phyloP scores from a whole-genome alignment of 2,113 vertebrate genomes.

The Dromaius novaehollandiae region DNA sequence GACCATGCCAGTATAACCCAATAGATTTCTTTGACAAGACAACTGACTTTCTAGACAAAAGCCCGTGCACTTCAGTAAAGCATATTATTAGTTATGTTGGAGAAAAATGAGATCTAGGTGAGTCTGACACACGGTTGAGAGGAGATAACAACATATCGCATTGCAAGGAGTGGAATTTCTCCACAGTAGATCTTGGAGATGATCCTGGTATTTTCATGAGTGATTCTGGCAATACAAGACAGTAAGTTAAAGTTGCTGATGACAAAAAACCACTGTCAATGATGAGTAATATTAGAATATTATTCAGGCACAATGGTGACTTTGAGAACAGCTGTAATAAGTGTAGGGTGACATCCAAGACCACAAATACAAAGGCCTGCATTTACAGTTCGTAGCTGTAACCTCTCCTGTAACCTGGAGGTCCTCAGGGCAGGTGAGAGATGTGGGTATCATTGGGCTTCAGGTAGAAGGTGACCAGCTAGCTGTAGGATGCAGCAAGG shows the following conservation, averaged over 20 bases:
- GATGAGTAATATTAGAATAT: background rate
- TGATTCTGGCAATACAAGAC: background rate
- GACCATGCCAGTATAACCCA: background rate
- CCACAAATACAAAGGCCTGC: background rate
- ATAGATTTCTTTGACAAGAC: background rate
- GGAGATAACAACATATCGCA: background rate
- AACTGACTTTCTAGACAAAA: background rate
- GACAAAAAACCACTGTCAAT: background rate
- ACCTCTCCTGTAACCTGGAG: background rate
- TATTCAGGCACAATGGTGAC: background rate
- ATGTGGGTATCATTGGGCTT: fast-evolving
- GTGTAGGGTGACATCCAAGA: too few relatives aligned
- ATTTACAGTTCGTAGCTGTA: too few relatives aligned
- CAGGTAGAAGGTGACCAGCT: background rate
- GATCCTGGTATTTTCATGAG: background rate
- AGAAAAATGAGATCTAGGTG: background rate
- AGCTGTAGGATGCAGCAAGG: background rate
- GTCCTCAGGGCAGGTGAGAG: background rate
- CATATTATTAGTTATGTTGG: too few relatives aligned
- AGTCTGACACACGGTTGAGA: background rate
- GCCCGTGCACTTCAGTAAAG: background rate
- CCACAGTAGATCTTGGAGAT: background rate
- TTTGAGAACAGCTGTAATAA: background rate
- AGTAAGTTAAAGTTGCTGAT: background rate
- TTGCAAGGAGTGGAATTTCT: background rate